Evolutionary conservation across 2,797 vertebrate genomes (phyloP), one percentile per base, ranked within the genome.

Genomic region (Philypnodon macrostomus): DNA sequence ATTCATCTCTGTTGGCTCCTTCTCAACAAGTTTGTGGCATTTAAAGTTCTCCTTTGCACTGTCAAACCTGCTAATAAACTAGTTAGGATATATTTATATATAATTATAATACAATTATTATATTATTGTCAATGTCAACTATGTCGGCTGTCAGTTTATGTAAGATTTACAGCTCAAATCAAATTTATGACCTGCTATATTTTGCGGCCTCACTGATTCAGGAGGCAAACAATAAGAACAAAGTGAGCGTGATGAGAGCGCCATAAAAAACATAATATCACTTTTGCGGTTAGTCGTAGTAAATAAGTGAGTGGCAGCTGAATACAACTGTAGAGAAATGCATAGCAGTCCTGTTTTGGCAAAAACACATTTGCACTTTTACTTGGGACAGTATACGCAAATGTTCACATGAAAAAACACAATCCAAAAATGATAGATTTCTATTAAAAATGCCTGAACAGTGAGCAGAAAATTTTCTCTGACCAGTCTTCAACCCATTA

Each of bases 401-500:
- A n/a, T n/a, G n/a, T n/a, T n/a, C n/a, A n/a, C n/a, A n/a, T n/a
- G n/a, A n/a, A n/a, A n/a, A n/a, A n/a, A n/a, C n/a, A n/a, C n/a
- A n/a, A n/a, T n/a, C n/a, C n/a, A n/a, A n/a, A n/a, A n/a, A n/a
- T n/a, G n/a, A n/a, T n/a, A n/a, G n/a, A 33, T 47, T 48, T 65
- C 47, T 37, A 13, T 4, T 10, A 39, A 47, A 34, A 27, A 21
- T 23, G 30, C 13, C 6, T 29, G 27, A 9, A 29, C 24, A 45
- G 17, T 16, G 55, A 75, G 45, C 41, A 4, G 53, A 51, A 54
- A 56, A 73, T 77, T 67, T 29, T 29, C n/a, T n/a, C n/a, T n/a
- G n/a, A n/a, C n/a, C 27, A 29, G 5, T 73, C 68, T 69, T 79
- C 63, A 74, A 68, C 62, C 67, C 62, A 61, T 53, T 57, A 32